phyloP scores from a whole-genome alignment of 2,113 vertebrate genomes.

The Columba janthina region DNA sequence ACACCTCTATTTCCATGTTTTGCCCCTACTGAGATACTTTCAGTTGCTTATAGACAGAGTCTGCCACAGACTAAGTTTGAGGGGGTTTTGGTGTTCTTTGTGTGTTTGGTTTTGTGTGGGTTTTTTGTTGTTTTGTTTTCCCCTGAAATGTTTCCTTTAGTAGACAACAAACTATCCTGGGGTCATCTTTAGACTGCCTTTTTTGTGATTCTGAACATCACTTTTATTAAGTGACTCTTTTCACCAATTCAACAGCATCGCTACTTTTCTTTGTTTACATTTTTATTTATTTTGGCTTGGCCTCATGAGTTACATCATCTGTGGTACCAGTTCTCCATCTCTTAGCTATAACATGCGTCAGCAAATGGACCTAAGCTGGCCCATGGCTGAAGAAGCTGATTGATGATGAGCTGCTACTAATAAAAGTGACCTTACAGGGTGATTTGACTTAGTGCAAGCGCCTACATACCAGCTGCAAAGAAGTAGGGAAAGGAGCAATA shows the following conservation, averaged over 20 bases:
- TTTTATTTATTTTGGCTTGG: background rate
- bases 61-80: background rate
- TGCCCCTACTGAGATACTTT: background rate
- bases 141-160: background rate
- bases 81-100: background rate
- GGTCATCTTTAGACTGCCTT: background rate
- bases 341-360: background rate
- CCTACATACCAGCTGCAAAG: background rate
- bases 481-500: background rate
- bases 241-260: background rate
- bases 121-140: background rate
- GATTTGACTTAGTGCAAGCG: background rate
- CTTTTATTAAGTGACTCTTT: background rate
- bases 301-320: background rate
- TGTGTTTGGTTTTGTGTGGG: too few species aligned
- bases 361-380: background rate
- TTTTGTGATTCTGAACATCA: background rate
- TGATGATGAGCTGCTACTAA: background rate
- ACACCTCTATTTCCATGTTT: background rate
- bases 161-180: background rate
- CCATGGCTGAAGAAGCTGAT: background rate
- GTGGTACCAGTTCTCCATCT: background rate
- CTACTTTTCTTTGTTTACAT: background rate
- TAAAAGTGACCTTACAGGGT: background rate
- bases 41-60: background rate